These are phyloP conservation scores for Helicoverpa assulta DNA, from an alignment of 2,888 invertebrate species.

Conservation along the genomic window DNA sequence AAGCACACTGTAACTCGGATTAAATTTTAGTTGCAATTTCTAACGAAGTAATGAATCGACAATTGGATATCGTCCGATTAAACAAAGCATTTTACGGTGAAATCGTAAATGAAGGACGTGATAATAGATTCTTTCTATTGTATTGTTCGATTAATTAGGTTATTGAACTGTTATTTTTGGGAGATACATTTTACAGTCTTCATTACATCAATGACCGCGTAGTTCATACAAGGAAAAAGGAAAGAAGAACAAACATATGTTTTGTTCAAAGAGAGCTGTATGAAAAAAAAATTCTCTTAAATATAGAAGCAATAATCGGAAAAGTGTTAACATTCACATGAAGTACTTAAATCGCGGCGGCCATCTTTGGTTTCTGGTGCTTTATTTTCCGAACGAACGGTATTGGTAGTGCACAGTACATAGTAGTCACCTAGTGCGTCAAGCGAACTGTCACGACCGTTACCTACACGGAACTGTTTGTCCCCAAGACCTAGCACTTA, in stretches of 20 bases:
- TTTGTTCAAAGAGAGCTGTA: no score
- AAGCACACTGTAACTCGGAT: slow-evolving; percentile 2
- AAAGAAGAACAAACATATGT: no score
- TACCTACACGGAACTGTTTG: slow-evolving; percentile 74
- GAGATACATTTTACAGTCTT: no score
- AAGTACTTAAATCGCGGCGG: slow-evolving; percentile 21
- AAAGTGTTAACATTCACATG: slow-evolving; percentile 10
- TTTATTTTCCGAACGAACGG: slow-evolving; percentile 37
- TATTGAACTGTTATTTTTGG: no score
- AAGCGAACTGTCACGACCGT: slow-evolving; percentile 79
- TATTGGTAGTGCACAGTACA: slow-evolving; percentile 38
- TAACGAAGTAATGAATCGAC: not conserved
- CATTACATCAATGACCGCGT: no score
- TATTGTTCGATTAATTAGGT: no score
- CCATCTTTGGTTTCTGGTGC: slow-evolving; percentile 26
- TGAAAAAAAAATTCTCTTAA: not conserved
- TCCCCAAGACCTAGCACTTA: slow-evolving; percentile 65
- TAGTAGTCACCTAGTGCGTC: slow-evolving; percentile 35
- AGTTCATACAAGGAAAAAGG: no score
- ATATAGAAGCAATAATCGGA: slow-evolving; percentile 5
- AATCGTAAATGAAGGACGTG: not conserved
- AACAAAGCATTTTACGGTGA: not conserved
- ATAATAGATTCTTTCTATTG: not conserved
- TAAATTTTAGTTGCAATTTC: not conserved
- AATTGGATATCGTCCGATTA: not conserved